Evolutionary conservation across 2,113 vertebrate genomes (phyloP).

Genomic region (Thymallus thymallus): DNA sequence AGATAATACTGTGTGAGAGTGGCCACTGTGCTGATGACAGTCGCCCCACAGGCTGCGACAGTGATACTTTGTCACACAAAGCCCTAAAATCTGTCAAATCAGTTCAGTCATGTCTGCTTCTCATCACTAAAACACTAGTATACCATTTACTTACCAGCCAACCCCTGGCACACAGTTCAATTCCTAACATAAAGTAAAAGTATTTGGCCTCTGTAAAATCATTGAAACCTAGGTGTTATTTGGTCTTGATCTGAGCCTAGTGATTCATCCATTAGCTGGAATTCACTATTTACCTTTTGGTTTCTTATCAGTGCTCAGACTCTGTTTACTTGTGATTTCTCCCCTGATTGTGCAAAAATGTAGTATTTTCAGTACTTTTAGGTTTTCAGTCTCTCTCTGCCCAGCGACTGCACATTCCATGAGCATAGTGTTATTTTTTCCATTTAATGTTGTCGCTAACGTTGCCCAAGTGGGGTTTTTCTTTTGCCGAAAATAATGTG

Average conservation of each 20-base stretch:
- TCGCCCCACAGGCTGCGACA: too few relatives aligned
- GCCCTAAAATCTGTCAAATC: not conserved
- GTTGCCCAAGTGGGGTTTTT: too few relatives aligned
- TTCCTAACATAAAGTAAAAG: not conserved
- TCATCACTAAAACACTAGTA: not conserved
- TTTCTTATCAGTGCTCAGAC: conserved; percentile 84
- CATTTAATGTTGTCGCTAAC: too few relatives aligned
- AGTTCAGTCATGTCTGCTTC: not conserved
- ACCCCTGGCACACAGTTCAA: not conserved
- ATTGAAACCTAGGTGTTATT: conserved; percentile 41
- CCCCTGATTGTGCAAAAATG: conserved; percentile 76
- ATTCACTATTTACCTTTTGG: conserved; percentile 82
- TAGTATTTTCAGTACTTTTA: conserved; percentile 17
- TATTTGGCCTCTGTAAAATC: too few relatives aligned
- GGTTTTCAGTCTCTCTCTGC: conserved; percentile 16
- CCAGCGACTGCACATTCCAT: not conserved
- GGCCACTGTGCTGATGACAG: too few relatives aligned
- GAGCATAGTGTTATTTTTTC: too few relatives aligned
- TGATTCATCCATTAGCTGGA: conserved; percentile 87
- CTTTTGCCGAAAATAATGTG: too few relatives aligned
- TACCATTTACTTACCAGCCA: too few relatives aligned
- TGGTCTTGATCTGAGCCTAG: conserved; percentile 72
- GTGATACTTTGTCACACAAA: too few relatives aligned
- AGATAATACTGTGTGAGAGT: too few relatives aligned
- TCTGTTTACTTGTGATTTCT: conserved; percentile 82